Evolutionary conservation across 2,888 invertebrate genomes (phyloP).

Genomic region (Cephus pulcher): DNA sequence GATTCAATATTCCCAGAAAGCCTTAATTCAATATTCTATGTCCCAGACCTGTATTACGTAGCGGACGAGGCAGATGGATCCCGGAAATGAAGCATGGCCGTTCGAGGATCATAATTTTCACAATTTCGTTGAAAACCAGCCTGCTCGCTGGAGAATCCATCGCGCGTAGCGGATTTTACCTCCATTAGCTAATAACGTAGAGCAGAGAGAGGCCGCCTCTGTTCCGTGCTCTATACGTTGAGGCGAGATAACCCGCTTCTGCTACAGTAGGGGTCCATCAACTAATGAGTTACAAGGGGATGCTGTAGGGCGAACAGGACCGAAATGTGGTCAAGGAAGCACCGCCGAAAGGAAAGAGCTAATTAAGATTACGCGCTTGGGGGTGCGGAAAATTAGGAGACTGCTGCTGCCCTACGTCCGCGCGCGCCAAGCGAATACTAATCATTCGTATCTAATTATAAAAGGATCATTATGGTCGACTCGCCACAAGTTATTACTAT

Average conservation of each 20-base stretch:
- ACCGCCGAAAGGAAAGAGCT: slow-evolving; percentile 6
- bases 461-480: not conserved
- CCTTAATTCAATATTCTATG: not conserved
- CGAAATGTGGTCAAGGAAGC: slow-evolving; percentile 30
- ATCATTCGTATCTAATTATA: slow-evolving; percentile 3
- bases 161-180: slow-evolving; percentile 43
- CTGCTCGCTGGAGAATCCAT: slow-evolving; percentile 32
- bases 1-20: not conserved
- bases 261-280: slow-evolving; percentile 42
- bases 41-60: not conserved
- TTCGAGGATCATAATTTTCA: slow-evolving; percentile 31
- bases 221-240: slow-evolving; percentile 5
- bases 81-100: slow-evolving; percentile 16
- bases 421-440: slow-evolving; percentile 13
- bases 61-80: not conserved
- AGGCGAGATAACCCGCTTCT: slow-evolving; percentile 33
- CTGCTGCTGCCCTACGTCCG: not conserved
- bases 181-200: slow-evolving; percentile 58
- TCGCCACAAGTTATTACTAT: not conserved
- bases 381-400: slow-evolving; percentile 19
- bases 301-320: slow-evolving; percentile 33
- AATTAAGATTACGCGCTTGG: slow-evolving; percentile 16
- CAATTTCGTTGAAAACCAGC: slow-evolving; percentile 35
- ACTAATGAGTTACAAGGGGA: slow-evolving; percentile 50
- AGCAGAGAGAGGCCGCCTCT: slow-evolving; percentile 18